Evolutionary conservation across 1,140 invertebrate genomes (phyloP).

Genomic region (Drosophila ercepeae): DNA sequence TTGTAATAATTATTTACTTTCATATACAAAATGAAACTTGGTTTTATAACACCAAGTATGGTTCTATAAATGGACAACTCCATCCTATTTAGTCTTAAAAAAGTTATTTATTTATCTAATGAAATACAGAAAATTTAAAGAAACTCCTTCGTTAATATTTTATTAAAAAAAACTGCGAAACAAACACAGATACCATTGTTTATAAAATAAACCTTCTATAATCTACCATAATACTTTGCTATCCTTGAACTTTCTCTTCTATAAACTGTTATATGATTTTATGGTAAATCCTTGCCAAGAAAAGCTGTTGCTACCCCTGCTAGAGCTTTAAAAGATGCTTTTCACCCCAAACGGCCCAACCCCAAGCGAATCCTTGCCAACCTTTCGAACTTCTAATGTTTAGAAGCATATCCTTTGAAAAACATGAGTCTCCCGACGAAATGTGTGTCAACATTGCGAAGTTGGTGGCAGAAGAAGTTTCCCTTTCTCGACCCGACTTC

Average conservation of each 20-base stretch:
- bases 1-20: too few species aligned
- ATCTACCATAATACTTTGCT: neutral
- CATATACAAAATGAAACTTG: conserved; percentile 24
- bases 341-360: conserved; percentile 6
- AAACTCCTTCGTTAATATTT: neutral
- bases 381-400: conserved; percentile 21
- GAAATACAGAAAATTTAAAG: too few species aligned
- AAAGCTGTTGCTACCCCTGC: conserved; percentile 7
- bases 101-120: too few species aligned
- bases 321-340: neutral
- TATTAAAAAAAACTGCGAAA: neutral
- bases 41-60: conserved; percentile 34
- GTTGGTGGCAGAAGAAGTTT: conserved; percentile 28
- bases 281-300: neutral
- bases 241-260: neutral
- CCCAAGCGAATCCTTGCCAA: neutral
- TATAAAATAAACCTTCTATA: neutral
- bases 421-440: conserved; percentile 8
- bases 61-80: too few species aligned
- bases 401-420: conserved; percentile 8
- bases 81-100: too few species aligned
- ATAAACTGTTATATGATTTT: neutral
- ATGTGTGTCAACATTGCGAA: conserved; percentile 47
- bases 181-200: neutral
- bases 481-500: conserved; percentile 38